phyloP scores from a whole-genome alignment of 2,113 vertebrate genomes.

The Sceloporus tristichus region DNA sequence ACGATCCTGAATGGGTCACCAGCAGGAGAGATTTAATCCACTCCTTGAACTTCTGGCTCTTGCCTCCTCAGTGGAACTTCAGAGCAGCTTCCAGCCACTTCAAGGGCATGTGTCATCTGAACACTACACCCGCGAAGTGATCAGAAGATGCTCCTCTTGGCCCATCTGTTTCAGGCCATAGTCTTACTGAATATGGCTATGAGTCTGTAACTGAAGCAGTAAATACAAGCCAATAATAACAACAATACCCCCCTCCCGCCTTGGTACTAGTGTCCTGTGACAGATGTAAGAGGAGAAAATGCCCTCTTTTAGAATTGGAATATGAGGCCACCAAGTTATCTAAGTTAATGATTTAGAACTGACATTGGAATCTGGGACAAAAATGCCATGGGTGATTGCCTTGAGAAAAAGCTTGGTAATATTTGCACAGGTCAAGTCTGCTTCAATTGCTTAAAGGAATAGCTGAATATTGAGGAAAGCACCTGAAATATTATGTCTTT shows the following conservation, averaged over 20 bases:
- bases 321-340: background rate
- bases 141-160: too few relatives aligned
- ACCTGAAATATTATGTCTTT: conserved; percentile 25
- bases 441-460: conserved; percentile 17
- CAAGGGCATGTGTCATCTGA: too few relatives aligned
- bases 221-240: too few relatives aligned
- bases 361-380: background rate
- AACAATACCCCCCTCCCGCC: background rate
- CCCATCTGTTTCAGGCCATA: too few relatives aligned
- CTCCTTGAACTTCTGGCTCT: too few relatives aligned
- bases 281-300: background rate
- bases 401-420: background rate
- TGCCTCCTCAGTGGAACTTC: too few relatives aligned
- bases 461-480: conserved; percentile 23
- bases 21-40: too few relatives aligned
- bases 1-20: too few relatives aligned
- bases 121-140: too few relatives aligned
- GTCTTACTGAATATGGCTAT: too few relatives aligned
- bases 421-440: background rate
- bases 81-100: too few relatives aligned
- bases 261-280: background rate
- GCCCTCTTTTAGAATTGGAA: background rate
- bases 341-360: background rate
- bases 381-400: background rate
- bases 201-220: too few relatives aligned